These are phyloP conservation scores for Dichetophora obliterata DNA, from an alignment of 2,888 invertebrate species.

Conservation along the genomic window DNA sequence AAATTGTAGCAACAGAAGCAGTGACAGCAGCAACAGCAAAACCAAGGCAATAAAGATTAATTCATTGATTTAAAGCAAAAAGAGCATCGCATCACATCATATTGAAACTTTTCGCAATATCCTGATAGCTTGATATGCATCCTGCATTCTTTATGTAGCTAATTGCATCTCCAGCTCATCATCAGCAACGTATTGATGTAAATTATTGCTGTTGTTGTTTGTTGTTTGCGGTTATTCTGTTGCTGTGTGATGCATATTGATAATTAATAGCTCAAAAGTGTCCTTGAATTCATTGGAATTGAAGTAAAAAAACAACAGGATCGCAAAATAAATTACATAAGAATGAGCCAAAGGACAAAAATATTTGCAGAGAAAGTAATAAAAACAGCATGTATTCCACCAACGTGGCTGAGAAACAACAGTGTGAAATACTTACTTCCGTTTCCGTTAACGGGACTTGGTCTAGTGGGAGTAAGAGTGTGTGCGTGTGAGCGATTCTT, in stretches of 20 bases:
- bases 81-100: background rate
- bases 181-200: background rate
- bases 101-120: background rate
- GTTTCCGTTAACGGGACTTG: background rate
- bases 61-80: slow-evolving; percentile 1
- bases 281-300: background rate
- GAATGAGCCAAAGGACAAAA: background rate
- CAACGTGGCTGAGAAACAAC: background rate
- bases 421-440: slow-evolving; percentile 11
- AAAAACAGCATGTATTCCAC: background rate
- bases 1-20: background rate
- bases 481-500: background rate
- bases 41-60: slow-evolving; percentile 14
- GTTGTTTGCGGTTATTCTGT: background rate
- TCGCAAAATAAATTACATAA: background rate
- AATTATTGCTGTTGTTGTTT: background rate
- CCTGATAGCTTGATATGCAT: too few species aligned
- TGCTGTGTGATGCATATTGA: slow-evolving; percentile 23
- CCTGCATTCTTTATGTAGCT: background rate
- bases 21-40: background rate
- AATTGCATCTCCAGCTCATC: slow-evolving; percentile 1
- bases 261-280: slow-evolving; percentile 16
- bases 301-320: background rate
- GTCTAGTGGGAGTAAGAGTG: background rate
- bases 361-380: background rate